Evolutionary conservation across 2,888 invertebrate genomes (phyloP).

Genomic region (Drosophila tripunctata): DNA sequence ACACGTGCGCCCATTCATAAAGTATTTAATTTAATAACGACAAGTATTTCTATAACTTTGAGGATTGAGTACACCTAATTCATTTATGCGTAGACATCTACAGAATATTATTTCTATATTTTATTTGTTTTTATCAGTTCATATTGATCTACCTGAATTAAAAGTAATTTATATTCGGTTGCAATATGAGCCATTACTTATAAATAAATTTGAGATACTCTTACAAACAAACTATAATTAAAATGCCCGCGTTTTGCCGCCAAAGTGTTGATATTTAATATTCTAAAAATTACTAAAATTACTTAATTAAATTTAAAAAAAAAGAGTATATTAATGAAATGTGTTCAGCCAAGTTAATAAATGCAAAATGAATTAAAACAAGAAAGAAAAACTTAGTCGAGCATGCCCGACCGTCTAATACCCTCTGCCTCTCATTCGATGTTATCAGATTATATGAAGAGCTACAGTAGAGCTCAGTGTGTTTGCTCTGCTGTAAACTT

Average conservation of each 20-base stretch:
- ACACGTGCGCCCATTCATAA: constrained; percentile 54
- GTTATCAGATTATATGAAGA: no score
- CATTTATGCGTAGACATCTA: constrained; percentile 28
- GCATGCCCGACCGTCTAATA: no score
- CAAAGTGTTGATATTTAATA: constrained; percentile 9
- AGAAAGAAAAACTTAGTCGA: no score
- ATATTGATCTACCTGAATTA: constrained; percentile 49
- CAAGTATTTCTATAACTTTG: constrained; percentile 17
- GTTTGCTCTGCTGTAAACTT: no score
- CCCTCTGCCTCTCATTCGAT: no score
- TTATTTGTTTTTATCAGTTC: constrained; percentile 41
- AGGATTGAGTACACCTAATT: constrained; percentile 29
- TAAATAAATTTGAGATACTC: constrained; percentile 26
- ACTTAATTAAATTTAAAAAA: no score
- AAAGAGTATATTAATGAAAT: no score
- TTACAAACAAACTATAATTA: constrained; percentile 27
- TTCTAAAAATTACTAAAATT: constrained; percentile 15
- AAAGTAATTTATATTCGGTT: constrained; percentile 58
- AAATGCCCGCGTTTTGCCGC: constrained; percentile 14
- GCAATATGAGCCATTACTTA: constrained; percentile 37
- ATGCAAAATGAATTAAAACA: background rate
- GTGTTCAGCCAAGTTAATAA: no score
- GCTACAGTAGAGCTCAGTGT: no score
- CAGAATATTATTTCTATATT: constrained; percentile 36
- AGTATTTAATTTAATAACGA: constrained; percentile 34